phyloP scores from a whole-genome alignment of 2,797 vertebrate species.

The Poecilia velifera region DNA sequence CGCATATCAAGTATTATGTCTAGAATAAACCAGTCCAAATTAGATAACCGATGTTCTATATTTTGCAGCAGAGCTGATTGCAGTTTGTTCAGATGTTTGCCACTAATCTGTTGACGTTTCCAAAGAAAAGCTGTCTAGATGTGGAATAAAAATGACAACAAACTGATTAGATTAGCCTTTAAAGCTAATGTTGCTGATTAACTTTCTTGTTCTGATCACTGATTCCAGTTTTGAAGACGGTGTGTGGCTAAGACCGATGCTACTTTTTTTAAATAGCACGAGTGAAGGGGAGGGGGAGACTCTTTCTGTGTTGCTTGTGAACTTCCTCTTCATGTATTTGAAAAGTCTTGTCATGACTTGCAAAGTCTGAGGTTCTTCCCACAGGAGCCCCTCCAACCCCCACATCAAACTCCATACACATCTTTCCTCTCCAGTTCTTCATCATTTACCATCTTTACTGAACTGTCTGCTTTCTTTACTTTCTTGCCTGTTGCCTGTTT shows the following conservation, averaged over 20 bases:
- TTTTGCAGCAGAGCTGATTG: not conserved
- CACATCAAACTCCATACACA: constrained; percentile 18
- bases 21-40: not conserved
- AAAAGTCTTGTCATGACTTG: constrained; percentile 73
- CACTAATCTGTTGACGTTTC: not conserved
- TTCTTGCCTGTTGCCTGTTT: not conserved
- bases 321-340: constrained; percentile 61
- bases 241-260: not conserved
- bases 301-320: constrained; percentile 59
- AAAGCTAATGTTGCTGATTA: not conserved
- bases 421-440: constrained; percentile 44
- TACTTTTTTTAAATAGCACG: constrained; percentile 7
- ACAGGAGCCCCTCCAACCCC: not conserved
- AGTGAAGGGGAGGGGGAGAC: not conserved
- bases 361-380: constrained; percentile 59
- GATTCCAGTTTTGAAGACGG: not conserved
- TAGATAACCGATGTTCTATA: not conserved
- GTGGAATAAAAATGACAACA: not conserved
- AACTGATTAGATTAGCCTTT: not conserved
- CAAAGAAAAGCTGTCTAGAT: not conserved
- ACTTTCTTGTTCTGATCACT: not conserved
- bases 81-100: not conserved
- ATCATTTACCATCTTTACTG: constrained; percentile 15
- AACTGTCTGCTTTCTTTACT: constrained; percentile 18
- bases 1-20: too few species aligned